Evolutionary conservation across 2,797 vertebrate species (phyloP).

Genomic region (Percopsis omiscomaycus): DNA sequence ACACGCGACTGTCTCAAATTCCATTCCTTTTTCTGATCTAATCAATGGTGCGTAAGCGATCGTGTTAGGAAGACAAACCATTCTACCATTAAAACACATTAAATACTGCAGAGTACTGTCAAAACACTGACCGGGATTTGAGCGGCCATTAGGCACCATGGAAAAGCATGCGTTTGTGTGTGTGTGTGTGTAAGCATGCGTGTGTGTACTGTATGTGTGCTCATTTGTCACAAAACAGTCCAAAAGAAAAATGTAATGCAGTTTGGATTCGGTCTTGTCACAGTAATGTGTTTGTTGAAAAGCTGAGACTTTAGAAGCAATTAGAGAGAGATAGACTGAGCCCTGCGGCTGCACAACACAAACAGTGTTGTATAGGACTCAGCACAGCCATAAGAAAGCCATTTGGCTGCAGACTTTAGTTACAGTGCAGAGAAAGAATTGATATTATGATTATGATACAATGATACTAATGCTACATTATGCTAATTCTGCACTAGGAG

Average conservation of each 20-base stretch:
- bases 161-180: conserved; percentile 26
- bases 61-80: conserved; percentile 22
- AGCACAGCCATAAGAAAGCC: conserved; percentile 2
- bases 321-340: conserved; percentile 52
- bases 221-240: conserved; percentile 42
- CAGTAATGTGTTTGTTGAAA: conserved; percentile 55
- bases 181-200: conserved; percentile 2
- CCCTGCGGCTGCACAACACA: conserved; percentile 44
- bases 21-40: conserved; percentile 4
- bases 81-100: conserved; percentile 37
- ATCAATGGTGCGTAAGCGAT: conserved; percentile 6
- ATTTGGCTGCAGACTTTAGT: conserved; percentile 41
- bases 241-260: conserved; percentile 56
- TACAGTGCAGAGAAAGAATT: conserved; percentile 32
- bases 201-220: conserved; percentile 3
- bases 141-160: conserved; percentile 38
- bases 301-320: conserved; percentile 60
- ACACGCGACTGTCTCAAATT: neutral
- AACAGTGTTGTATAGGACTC: conserved; percentile 31
- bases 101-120: conserved; percentile 16
- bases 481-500: conserved; percentile 12
- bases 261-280: conserved; percentile 52
- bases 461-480: conserved; percentile 11
- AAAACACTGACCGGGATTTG: conserved; percentile 29
- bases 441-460: conserved; percentile 1